Evolutionary conservation across 2,113 vertebrate genomes (phyloP), one percentile per base, ranked within the genome.

Genomic region (Siniperca chuatsi): DNA sequence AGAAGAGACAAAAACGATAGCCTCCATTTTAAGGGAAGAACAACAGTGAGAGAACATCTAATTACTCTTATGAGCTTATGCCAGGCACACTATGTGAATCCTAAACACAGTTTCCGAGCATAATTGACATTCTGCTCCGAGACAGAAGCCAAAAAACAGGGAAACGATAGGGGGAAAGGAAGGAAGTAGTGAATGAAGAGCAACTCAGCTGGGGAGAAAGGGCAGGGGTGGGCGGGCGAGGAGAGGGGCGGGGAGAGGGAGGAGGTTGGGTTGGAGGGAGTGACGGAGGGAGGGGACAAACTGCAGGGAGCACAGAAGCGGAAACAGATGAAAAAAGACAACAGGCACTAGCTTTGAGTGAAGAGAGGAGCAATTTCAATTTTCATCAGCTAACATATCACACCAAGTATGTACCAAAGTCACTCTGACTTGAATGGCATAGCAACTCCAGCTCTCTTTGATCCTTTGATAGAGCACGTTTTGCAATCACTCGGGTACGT

Each of bases 61-160:
- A 92, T 93, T 90, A 90, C 82, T 80, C 78, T 82, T 89, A 84
- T 75, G 72, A 87, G 86, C 82, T 92, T 84, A 81, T 62, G 75
- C 79, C 65, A 50, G 80, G 73, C 67, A 89, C 78, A 68, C 77
- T 8, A 20, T 78, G 78, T 78, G 81, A 86, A 92, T 87, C 84
- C 68, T 79, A 81, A 90, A 78, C 77, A 79, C 76, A 65, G 54
- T 58, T 69, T 66, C 57, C 8, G 2, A 83, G 54, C 62, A 69
- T 35, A 50, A 80, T 55, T 85, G 82, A 75, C 81, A 92, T 81
- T 81, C 79, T 78, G 82, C 52, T 77, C 13, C 16, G 1, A 74
- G 55, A 60, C 46, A 33, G n/a, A 21, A 70, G 64, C 73, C 55
- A 62, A 85, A 70, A 83, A 70, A 4, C 1, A 8, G 42, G 64